Evolutionary conservation across 2,888 invertebrate species (phyloP).

Genomic region (Beris morrisii): DNA sequence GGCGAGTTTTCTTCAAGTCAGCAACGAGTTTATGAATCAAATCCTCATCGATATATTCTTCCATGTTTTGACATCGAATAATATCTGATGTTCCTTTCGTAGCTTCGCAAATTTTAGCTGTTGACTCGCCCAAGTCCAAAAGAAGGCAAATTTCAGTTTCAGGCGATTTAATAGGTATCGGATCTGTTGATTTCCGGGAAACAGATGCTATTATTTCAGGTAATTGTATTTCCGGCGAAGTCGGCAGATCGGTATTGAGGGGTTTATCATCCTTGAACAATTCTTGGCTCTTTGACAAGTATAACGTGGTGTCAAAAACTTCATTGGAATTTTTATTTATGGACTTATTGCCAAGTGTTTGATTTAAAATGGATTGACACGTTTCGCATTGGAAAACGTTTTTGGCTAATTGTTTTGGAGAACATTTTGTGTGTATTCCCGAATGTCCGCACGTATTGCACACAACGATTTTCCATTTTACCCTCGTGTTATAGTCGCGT

Average conservation of each 20-base stretch:
- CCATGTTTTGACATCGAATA: not conserved
- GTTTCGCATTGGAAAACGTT: not conserved
- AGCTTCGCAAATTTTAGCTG: not conserved
- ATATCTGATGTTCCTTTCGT: too few relatives aligned
- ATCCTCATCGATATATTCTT: constrained; percentile 8
- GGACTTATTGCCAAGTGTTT: not conserved
- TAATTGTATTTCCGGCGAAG: not conserved
- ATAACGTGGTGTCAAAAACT: not conserved
- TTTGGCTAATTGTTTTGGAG: not conserved
- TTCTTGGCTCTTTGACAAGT: not conserved
- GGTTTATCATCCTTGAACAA: not conserved
- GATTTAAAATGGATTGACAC: constrained; percentile 1
- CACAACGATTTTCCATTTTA: constrained; percentile 42
- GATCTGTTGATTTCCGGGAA: not conserved
- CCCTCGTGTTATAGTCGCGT: constrained; percentile 50
- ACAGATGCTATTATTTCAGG: too few relatives aligned
- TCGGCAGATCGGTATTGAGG: not conserved
- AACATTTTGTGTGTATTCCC: constrained; percentile 43
- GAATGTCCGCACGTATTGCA: constrained; percentile 46
- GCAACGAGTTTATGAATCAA: constrained; percentile 14
- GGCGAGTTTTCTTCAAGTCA: not conserved
- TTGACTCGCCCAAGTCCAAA: too few relatives aligned
- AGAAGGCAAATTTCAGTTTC: too few relatives aligned
- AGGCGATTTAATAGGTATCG: not conserved
- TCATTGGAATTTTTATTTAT: not conserved